Conservation (phyloP, 2,113 vertebrate species). For the Myodes glareolus region DNA sequence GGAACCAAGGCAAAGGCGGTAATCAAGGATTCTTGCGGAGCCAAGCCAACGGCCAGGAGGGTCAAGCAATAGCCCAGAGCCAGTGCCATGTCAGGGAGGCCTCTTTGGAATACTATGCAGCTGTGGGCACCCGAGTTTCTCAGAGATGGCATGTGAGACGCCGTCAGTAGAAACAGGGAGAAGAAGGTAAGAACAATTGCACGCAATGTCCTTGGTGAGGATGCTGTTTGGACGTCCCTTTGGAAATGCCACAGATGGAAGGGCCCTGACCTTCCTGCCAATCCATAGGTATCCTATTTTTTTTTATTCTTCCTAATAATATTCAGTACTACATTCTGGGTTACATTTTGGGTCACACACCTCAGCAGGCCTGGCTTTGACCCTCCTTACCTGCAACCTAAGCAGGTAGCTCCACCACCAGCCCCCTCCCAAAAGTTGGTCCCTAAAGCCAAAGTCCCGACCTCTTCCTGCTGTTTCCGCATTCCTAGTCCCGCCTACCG, state of each 20-base stretch:
- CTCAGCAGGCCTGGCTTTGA: neutral
- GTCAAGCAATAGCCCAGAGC: rapidly evolving
- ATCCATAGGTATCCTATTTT: rapidly evolving
- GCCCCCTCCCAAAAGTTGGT: neutral
- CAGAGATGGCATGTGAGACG: neutral
- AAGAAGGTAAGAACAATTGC: neutral
- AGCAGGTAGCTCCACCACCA: neutral
- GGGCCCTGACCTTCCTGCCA: neutral
- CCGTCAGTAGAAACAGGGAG: neutral
- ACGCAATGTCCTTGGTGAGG: neutral
- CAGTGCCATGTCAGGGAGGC: rapidly evolving
- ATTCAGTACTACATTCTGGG: neutral
- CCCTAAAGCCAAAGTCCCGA: neutral
- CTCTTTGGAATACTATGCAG: rapidly evolving
- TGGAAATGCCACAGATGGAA: neutral
- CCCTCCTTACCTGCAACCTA: neutral
- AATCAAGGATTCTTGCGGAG: neutral
- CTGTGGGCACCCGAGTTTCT: too few species aligned
- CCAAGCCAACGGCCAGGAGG: rapidly evolving
- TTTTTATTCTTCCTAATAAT: neutral
- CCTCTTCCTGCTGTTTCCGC: neutral
- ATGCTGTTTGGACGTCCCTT: too few species aligned
- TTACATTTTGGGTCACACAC: neutral
- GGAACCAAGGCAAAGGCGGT: neutral
- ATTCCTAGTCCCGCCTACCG: neutral